Percentiles rank a stretch among this genome's conserved stretches.
Evolutionary conservation across 2,797 vertebrate genomes (phyloP).

Genomic region (Todus mexicanus): DNA sequence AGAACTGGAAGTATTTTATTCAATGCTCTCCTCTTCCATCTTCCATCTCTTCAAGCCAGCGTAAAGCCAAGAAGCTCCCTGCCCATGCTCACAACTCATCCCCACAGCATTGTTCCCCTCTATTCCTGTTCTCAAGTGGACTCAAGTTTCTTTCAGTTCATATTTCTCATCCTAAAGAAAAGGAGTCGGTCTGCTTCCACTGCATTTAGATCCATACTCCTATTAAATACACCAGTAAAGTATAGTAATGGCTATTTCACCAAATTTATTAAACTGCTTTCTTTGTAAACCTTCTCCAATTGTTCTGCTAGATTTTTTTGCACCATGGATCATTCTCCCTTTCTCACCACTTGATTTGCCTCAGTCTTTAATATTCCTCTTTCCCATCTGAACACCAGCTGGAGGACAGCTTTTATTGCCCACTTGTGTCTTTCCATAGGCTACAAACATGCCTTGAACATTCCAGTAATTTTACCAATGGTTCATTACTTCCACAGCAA

Average conservation of each 20-base stretch:
- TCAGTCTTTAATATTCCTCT: neutral
- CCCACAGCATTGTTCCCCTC: neutral
- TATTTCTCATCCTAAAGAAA: neutral
- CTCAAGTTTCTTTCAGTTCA: neutral
- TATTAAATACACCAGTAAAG: neutral
- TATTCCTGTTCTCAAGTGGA: neutral
- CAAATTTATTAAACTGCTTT: neutral
- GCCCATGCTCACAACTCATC: neutral
- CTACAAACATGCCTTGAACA: neutral
- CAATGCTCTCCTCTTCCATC: fast-evolving
- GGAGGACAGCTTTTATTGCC: neutral
- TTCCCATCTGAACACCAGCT: neutral
- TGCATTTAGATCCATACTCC: neutral
- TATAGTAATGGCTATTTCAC: neutral
- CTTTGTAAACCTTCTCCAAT: neutral
- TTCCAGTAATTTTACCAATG: neutral
- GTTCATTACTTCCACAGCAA: neutral
- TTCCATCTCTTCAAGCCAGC: neutral
- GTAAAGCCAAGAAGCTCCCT: neutral
- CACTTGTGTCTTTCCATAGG: neutral
- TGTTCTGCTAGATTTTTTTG: neutral
- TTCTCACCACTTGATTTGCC: neutral
- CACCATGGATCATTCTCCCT: neutral
- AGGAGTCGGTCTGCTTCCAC: neutral
- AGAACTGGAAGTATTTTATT: neutral